A percentile compares a stretch with the other conserved stretches of the same genome.
Evolutionary conservation across 2,113 vertebrate species (phyloP).

Genomic region (Xerus inauris): DNA sequence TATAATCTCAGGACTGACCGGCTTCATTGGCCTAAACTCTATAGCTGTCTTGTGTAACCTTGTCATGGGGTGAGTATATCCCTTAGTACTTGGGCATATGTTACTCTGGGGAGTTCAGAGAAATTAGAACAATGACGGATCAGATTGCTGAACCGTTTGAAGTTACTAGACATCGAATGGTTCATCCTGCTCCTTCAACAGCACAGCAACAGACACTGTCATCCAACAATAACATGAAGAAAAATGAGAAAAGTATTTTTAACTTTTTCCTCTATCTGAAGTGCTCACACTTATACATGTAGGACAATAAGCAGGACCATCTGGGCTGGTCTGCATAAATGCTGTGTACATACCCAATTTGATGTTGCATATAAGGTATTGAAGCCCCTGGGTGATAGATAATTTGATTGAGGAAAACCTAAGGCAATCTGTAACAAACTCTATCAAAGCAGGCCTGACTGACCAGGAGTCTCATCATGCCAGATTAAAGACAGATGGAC

Average conservation of each 20-base stretch:
- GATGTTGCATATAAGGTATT: conserved; percentile 92
- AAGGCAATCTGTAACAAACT: conserved; percentile 98
- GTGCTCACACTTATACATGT: conserved; percentile 88
- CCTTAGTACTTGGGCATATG: conserved; percentile 97
- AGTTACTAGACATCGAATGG: conserved; percentile 91
- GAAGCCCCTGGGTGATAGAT: conserved; percentile 97
- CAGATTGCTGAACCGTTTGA: conserved; percentile 96
- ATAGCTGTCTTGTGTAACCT: conserved; percentile 95
- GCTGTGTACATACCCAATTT: conserved; percentile 89
- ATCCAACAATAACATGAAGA: conserved; percentile 98
- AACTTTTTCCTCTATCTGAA: conserved; percentile 87
- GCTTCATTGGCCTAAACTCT: conserved; percentile 95
- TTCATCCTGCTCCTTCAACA: conserved; percentile 88
- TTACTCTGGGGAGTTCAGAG: conserved; percentile 98
- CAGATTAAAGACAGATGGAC: conserved; percentile 98
- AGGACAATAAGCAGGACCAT: conserved; percentile 89
- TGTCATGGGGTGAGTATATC: conserved; percentile 93
- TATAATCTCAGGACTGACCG: conserved; percentile 95
- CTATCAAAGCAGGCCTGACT: conserved; percentile 96
- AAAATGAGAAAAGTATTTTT: conserved; percentile 92
- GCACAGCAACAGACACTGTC: conserved; percentile 91
- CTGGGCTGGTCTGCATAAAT: conserved; percentile 88
- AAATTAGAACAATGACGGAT: conserved; percentile 96
- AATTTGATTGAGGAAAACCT: conserved; percentile 97
- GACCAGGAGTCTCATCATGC: conserved; percentile 93